phyloP scores from a whole-genome alignment of 2,113 vertebrate genomes.

The Jacana jacana region DNA sequence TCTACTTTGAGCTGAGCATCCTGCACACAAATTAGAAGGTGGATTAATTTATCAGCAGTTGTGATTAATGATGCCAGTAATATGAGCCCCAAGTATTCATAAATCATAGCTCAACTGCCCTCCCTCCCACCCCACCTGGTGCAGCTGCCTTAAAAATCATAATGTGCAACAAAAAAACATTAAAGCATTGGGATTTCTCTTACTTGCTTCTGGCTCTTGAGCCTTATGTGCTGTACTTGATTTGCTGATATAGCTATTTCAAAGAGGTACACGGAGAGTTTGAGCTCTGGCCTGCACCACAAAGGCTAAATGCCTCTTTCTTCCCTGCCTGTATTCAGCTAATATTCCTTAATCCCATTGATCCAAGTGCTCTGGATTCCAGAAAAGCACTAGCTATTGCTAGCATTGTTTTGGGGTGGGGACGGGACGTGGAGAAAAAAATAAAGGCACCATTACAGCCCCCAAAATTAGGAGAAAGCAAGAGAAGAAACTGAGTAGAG shows the following conservation, averaged over 20 bases:
- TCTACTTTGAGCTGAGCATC: background rate
- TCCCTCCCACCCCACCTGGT: background rate
- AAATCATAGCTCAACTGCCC: constrained; percentile 18
- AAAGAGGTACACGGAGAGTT: background rate
- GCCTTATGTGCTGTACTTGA: background rate
- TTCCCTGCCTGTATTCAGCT: background rate
- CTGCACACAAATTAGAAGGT: constrained; percentile 7
- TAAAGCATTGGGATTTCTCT: background rate
- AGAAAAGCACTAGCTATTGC: background rate
- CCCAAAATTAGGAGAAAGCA: background rate
- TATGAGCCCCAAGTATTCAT: background rate
- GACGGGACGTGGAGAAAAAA: background rate
- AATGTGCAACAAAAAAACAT: background rate
- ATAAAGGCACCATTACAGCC: background rate
- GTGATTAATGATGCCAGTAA: constrained; percentile 29
- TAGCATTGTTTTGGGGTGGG: background rate
- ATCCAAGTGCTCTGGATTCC: background rate
- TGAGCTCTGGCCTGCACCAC: background rate
- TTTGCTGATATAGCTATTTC: background rate
- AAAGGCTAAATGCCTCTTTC: background rate
- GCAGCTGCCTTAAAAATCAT: constrained; percentile 4
- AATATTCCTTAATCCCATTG: background rate
- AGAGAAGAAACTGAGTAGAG: background rate
- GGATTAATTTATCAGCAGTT: constrained; percentile 42
- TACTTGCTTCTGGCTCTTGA: background rate